These are phyloP conservation scores for Agelastica alni DNA, from an alignment of 2,888 invertebrate species.

Conservation along the genomic window DNA sequence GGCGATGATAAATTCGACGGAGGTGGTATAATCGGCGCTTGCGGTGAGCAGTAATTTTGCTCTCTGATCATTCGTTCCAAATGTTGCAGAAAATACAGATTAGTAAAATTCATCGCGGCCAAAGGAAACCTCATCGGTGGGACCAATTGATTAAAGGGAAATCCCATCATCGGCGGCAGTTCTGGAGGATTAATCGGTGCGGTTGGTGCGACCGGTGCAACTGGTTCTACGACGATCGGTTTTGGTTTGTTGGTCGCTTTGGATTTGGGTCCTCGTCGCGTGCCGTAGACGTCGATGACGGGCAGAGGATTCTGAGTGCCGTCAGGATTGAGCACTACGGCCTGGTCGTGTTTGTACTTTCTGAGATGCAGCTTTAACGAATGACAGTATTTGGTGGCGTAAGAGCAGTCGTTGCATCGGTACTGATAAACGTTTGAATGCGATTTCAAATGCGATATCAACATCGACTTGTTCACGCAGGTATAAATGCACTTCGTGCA, in stretches of 20 bases:
- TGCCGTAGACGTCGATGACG: conserved; percentile 90
- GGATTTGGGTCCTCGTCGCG: conserved; percentile 81
- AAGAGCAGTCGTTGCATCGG: conserved; percentile 89
- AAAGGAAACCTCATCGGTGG: conserved; percentile 39
- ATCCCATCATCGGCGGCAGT: no score
- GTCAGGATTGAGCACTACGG: conserved; percentile 86
- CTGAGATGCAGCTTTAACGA: conserved; percentile 93
- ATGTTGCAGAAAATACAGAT: conserved; percentile 16
- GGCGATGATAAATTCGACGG: no score
- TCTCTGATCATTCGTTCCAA: conserved; percentile 19
- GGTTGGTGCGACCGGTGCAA: no score
- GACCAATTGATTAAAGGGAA: no score
- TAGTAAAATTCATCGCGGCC: conserved; percentile 21
- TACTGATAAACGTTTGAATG: conserved; percentile 93
- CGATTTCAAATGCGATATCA: conserved; percentile 96
- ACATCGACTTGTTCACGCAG: conserved; percentile 99
- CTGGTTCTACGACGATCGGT: conserved; percentile 19
- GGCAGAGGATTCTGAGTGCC: conserved; percentile 86
- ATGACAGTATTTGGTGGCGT: conserved; percentile 98
- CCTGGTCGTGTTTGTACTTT: conserved; percentile 89
- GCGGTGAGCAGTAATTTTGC: no score
- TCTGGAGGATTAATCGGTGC: no score
- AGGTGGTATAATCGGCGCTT: no score
- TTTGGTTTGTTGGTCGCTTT: conserved; percentile 35
- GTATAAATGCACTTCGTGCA: conserved; percentile 87